phyloP scores from a whole-genome alignment of 2,113 vertebrate genomes.

The Manacus vitellinus region DNA sequence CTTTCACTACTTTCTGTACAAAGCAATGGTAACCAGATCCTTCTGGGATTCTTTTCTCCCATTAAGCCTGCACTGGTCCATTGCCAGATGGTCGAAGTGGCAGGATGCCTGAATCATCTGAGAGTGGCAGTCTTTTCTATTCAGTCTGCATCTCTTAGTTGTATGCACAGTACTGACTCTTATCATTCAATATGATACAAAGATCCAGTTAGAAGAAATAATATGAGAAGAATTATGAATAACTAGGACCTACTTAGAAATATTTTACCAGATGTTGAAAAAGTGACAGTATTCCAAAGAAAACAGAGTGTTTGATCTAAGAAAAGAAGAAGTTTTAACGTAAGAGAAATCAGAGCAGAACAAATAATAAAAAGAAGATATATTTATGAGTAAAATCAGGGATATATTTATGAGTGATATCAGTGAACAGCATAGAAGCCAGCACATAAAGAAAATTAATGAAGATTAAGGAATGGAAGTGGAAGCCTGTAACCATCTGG shows the following conservation, averaged over 20 bases:
- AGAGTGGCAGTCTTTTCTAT: not conserved
- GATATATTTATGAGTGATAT: not conserved
- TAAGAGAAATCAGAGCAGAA: not conserved
- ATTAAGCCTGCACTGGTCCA: not conserved
- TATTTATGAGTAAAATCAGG: not conserved
- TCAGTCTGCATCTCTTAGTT: not conserved
- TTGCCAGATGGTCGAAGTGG: not conserved
- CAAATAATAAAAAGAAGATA: not conserved
- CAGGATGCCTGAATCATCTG: not conserved
- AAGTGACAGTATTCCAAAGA: not conserved
- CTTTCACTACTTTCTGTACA: not conserved
- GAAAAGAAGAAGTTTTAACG: not conserved
- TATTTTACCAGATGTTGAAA: not conserved
- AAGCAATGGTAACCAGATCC: not conserved
- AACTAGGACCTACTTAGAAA: not conserved
- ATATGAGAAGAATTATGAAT: not conserved
- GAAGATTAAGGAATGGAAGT: not conserved
- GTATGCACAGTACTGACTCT: not conserved
- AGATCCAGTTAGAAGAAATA: not conserved
- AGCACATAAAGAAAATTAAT: not conserved
- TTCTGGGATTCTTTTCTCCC: not conserved
- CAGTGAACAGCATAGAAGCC: not conserved
- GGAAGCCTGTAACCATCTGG: not conserved
- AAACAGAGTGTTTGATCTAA: not conserved
- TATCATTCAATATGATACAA: not conserved